Conservation (phyloP, 2,113 vertebrate species). For the Pithys albifrons region DNA sequence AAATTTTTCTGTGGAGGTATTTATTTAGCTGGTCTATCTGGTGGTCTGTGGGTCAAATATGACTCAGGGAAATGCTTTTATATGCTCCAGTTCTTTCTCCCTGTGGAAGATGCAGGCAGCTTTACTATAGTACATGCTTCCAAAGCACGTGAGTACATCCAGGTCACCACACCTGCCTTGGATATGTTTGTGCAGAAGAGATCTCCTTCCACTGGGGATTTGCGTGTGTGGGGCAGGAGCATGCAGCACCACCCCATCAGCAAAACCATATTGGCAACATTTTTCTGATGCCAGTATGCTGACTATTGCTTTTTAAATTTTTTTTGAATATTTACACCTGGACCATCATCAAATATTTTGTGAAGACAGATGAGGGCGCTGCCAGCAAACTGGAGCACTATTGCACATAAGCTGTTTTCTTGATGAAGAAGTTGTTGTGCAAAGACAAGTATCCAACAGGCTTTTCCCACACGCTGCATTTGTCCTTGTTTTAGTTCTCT, state of each 20-base stretch:
- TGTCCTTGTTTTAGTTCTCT: neutral
- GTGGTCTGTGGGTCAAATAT: neutral
- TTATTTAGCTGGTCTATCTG: neutral
- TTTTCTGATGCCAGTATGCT: neutral
- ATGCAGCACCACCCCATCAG: neutral
- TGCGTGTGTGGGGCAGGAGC: neutral
- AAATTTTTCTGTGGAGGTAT: neutral
- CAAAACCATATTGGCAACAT: neutral
- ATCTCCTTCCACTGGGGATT: neutral
- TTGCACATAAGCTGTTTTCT: neutral
- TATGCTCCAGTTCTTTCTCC: neutral
- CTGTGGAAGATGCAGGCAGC: neutral
- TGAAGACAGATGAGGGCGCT: constrained; percentile 8
- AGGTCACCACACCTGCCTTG: neutral
- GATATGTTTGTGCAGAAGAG: neutral
- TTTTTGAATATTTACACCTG: neutral
- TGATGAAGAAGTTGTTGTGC: neutral
- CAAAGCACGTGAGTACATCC: accelerated
- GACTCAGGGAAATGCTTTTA: neutral
- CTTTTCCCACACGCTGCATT: neutral
- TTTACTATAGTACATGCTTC: neutral
- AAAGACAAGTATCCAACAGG: neutral
- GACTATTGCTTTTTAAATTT: neutral
- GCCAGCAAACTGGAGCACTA: neutral
- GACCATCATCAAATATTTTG: neutral